Conservation (phyloP, 2,113 vertebrate species). For the Murina feae region DNA sequence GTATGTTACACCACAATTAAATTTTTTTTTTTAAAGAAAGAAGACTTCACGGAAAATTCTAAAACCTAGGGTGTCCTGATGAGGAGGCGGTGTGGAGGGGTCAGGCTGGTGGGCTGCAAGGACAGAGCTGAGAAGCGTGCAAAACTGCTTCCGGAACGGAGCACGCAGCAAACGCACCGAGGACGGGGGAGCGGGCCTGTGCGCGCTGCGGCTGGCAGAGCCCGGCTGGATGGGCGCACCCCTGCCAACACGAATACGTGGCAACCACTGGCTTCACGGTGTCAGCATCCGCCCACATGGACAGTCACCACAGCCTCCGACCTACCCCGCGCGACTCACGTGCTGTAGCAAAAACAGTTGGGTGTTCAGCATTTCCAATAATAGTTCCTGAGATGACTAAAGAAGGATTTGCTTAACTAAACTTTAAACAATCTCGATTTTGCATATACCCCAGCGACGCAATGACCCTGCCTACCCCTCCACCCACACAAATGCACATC, state of each 20-base stretch:
- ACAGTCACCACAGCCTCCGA: background rate
- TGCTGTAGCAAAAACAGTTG: background rate
- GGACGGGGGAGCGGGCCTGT: background rate
- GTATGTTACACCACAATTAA: background rate
- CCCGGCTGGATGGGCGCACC: background rate
- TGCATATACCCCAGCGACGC: background rate
- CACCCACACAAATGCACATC: background rate
- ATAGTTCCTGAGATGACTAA: background rate
- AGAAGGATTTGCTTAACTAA: background rate
- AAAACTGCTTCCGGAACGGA: background rate
- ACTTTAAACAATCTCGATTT: background rate
- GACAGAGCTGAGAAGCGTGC: background rate
- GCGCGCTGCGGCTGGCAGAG: background rate
- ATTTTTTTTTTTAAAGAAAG: background rate
- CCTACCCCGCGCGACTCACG: background rate
- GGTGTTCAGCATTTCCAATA: background rate
- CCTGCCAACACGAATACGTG: rapidly evolving
- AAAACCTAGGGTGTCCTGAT: background rate
- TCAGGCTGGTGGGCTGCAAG: background rate
- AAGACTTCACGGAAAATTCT: background rate
- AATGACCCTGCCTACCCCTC: background rate
- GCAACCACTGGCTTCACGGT: no score
- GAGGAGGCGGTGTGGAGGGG: background rate
- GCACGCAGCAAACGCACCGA: rapidly evolving
- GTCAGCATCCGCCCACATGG: background rate